Percentiles rank a stretch among this genome's conserved stretches.
These are phyloP conservation scores for Bhutanitis thaidina DNA, from an alignment of 2,888 invertebrate species.

Conservation along the genomic window DNA sequence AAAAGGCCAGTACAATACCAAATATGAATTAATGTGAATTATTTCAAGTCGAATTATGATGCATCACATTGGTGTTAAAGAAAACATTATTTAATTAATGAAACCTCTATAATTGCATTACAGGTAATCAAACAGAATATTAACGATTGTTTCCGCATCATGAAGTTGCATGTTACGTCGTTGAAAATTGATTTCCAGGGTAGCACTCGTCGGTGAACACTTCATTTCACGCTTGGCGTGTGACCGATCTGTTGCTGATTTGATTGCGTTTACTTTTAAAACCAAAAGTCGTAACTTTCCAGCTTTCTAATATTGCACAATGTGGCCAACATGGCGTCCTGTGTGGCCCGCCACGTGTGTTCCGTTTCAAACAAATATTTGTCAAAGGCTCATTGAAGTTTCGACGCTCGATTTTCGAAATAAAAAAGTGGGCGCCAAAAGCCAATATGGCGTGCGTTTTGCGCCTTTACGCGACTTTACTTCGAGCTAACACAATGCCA, in stretches of 20 bases:
- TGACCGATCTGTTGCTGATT: slow-evolving; percentile 57
- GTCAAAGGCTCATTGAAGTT: slow-evolving; percentile 69
- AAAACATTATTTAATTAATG: no score
- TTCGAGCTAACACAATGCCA: slow-evolving; percentile 40
- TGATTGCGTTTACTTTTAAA: slow-evolving; percentile 58
- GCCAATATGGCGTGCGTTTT: slow-evolving; percentile 29
- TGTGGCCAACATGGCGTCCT: slow-evolving; percentile 52
- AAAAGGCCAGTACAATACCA: no score
- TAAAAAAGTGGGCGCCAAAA: slow-evolving; percentile 58
- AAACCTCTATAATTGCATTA: no score
- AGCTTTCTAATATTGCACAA: slow-evolving; percentile 61
- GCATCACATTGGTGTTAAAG: no score
- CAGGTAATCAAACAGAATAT: background rate
- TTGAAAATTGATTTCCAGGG: slow-evolving; percentile 52
- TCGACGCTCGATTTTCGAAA: slow-evolving; percentile 51
- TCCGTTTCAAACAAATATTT: slow-evolving; percentile 63
- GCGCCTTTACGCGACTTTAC: slow-evolving; percentile 33
- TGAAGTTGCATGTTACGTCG: slow-evolving; percentile 11
- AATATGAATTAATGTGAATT: no score
- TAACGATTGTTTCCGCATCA: slow-evolving; percentile 18
- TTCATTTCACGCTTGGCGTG: slow-evolving; percentile 68
- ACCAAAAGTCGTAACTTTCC: slow-evolving; percentile 50
- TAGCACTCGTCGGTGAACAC: slow-evolving; percentile 38
- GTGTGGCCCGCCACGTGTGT: slow-evolving; percentile 73
- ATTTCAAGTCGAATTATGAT: no score